These are phyloP conservation scores for Galbula dea DNA, from an alignment of 2,113 vertebrate species.

Conservation along the genomic window DNA sequence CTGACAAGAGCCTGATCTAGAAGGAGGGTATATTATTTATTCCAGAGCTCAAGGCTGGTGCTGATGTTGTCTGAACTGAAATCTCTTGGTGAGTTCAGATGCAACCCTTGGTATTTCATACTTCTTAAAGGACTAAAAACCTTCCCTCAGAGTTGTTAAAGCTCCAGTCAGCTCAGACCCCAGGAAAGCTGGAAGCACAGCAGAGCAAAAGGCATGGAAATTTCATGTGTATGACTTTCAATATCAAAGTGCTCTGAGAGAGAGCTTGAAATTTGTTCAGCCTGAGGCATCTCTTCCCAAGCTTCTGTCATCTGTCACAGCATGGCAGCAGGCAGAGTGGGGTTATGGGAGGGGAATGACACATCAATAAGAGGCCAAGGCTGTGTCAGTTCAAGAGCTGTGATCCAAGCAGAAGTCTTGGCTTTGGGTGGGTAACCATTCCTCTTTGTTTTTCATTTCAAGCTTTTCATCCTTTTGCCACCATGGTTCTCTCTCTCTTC, in stretches of 20 bases:
- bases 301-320: conserved; percentile 70
- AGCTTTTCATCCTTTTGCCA: neutral
- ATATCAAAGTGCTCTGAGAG: conserved; percentile 67
- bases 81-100: neutral
- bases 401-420: neutral
- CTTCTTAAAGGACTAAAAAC: neutral
- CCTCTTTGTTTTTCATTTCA: neutral
- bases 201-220: conserved; percentile 18
- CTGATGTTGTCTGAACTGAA: neutral
- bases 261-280: conserved; percentile 67
- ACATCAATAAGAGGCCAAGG: conserved; percentile 68
- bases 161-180: neutral
- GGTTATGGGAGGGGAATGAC: conserved; percentile 60
- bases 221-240: conserved; percentile 68
- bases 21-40: neutral
- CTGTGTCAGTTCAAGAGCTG: conserved; percentile 43
- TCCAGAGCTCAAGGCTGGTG: neutral
- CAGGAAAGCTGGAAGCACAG: neutral
- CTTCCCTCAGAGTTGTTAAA: neutral
- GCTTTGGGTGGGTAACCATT: neutral
- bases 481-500: neutral
- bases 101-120: neutral
- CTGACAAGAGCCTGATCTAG: neutral
- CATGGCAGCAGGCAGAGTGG: conserved; percentile 61
- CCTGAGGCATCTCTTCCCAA: conserved; percentile 73